A percentile compares a stretch with the other conserved stretches of the same genome.
Conservation (phyloP, 2,113 vertebrate species). For the Sander lucioperca region DNA sequence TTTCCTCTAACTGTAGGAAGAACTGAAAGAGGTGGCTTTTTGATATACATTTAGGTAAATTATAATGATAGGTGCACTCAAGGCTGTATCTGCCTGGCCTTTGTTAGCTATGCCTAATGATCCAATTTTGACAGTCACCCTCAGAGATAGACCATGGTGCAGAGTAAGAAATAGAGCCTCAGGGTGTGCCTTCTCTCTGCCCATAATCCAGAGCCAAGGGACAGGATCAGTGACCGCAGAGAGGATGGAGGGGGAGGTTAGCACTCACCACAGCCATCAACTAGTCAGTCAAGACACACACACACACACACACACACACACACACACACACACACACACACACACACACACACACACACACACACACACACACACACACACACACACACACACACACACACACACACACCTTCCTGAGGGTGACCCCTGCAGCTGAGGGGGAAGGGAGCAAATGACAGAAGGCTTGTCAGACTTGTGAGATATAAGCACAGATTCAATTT, state of each 20-base stretch:
- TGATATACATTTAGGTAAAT: background rate
- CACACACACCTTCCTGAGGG: constrained; percentile 56
- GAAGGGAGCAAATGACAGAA: constrained; percentile 7
- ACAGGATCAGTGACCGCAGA: constrained; percentile 66
- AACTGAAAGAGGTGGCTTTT: background rate
- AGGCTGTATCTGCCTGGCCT: background rate
- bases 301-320: constrained; percentile 11
- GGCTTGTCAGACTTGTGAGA: background rate
- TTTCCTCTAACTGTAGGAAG: background rate
- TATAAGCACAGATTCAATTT: background rate
- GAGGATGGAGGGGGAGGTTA: constrained; percentile 68
- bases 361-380: constrained; percentile 10
- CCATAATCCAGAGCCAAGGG: constrained; percentile 70
- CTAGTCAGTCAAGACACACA: constrained; percentile 50
- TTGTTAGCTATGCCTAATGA: constrained; percentile 16
- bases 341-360: constrained; percentile 21
- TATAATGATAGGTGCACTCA: background rate
- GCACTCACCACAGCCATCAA: constrained; percentile 62
- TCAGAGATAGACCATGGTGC: constrained; percentile 3
- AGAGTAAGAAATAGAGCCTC: constrained; percentile 54
- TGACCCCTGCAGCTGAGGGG: constrained; percentile 47
- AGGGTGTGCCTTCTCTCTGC: constrained; percentile 62
- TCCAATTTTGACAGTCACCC: constrained; percentile 19
- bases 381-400: constrained; percentile 11
- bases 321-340: constrained; percentile 13